Base-by-base conservation (phyloP, 2,797 vertebrate genomes). In the Halcyon chelicuti region DNA sequence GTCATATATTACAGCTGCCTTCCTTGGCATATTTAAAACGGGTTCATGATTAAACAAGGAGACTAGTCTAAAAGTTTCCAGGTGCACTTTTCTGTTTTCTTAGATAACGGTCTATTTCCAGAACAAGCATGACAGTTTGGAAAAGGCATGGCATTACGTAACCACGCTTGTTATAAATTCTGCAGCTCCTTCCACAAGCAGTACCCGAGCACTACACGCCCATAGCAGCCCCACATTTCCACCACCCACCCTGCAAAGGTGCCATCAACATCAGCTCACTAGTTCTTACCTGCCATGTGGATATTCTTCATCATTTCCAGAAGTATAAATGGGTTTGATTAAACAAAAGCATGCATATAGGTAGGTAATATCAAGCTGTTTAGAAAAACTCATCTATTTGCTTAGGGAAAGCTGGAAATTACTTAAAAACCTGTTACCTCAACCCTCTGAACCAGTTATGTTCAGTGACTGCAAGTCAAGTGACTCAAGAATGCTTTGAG, bases 51-150 rank as follows among this genome's bases (percentile, higher is more conserved):
- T 96, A 91, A 93, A 93, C 37, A 79, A 52, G 70, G 81, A 96
- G 88, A 58, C 94, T 44, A 65, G 79, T 61, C 86, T 91, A 73
- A 93, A 95, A 95, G 89, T 93, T 96, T 96, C 95, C 96, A 97
- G 96, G 96, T 97, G 92, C 94, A 81, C 87, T 94, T 76, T 40
- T 55, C 74, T 88, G 15, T 82, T 94, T 96, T 95, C 90, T 95
- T 61, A 95, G 95, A 89, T 96, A 96, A 89, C 5, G 1, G 73
- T 75, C 70, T 94, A 19, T 95, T 95, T 95, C 76, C 75, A 96
- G 90, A 86, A 86, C 0, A 0, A 95, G 58, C 86, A 47, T 31
- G 90, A 90, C 65, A 82, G 81, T 16, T 92, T 90, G 92, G 86
- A 70, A 95, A 62, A 96, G 66, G 86, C 81, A 75, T 0, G 19